Evolutionary conservation across 2,888 invertebrate genomes (phyloP).

Genomic region (Rugalucina vietnamica): DNA sequence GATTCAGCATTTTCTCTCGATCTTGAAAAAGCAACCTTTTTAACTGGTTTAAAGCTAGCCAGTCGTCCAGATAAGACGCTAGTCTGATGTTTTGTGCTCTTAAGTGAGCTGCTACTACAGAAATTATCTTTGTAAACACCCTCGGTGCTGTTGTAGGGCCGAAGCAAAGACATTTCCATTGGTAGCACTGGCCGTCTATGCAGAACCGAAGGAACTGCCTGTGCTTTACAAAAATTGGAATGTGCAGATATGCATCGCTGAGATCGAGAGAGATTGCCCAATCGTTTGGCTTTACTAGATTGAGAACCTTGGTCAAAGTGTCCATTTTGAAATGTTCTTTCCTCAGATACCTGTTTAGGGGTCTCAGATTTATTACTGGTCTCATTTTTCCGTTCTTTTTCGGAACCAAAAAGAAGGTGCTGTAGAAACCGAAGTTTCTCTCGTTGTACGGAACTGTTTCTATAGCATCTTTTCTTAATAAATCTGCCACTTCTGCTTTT

Average conservation of each 20-base stretch:
- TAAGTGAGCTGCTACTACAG: slow-evolving; percentile 33
- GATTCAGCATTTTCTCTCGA: slow-evolving; percentile 28
- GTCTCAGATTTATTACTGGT: slow-evolving; percentile 8
- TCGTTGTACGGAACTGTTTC: slow-evolving; percentile 28
- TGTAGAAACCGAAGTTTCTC: slow-evolving; percentile 42
- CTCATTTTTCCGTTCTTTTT: slow-evolving; percentile 17
- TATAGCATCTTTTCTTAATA: slow-evolving; percentile 44
- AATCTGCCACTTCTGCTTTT: slow-evolving; percentile 21
- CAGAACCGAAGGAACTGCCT: slow-evolving; percentile 8
- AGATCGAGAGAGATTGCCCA: no score
- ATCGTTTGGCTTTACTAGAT: no score
- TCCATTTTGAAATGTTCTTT: slow-evolving; percentile 34
- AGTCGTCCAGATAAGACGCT: slow-evolving; percentile 45
- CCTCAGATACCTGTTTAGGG: slow-evolving; percentile 7
- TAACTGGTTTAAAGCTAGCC: slow-evolving; percentile 34
- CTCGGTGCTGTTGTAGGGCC: slow-evolving; percentile 22
- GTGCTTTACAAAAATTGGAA: slow-evolving; percentile 24
- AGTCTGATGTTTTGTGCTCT: slow-evolving; percentile 22
- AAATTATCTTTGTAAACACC: slow-evolving; percentile 25
- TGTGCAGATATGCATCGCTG: no score
- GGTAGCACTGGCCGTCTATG: neutral
- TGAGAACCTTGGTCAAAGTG: slow-evolving; percentile 8
- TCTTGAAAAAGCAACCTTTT: slow-evolving; percentile 26
- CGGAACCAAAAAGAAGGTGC: slow-evolving; percentile 28
- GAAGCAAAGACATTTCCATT: slow-evolving; percentile 22